Conservation (phyloP, 1,140 invertebrate species). For the Dendroctonus ponderosae region DNA sequence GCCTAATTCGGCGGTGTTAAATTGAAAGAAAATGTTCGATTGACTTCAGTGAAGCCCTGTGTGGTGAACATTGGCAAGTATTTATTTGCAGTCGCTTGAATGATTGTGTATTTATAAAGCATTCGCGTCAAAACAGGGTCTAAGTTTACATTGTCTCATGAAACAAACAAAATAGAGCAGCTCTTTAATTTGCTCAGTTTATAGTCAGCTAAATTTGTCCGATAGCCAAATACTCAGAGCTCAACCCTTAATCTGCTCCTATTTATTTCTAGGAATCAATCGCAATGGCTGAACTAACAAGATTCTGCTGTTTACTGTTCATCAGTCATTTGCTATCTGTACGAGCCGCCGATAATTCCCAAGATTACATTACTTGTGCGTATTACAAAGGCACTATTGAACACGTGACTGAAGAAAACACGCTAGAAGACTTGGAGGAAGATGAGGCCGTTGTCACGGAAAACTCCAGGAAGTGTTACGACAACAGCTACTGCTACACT, state of each 20-base stretch:
- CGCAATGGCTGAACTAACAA: not conserved
- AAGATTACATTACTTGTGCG: slow-evolving; percentile 34
- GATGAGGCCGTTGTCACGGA: slow-evolving; percentile 11
- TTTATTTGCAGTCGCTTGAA: too few species aligned
- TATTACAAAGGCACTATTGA: slow-evolving; percentile 36
- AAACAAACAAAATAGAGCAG: too few species aligned
- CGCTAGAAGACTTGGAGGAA: slow-evolving; percentile 25
- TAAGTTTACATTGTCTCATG: too few species aligned
- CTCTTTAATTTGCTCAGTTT: too few species aligned
- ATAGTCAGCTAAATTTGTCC: too few species aligned
- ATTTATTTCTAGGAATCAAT: not conserved
- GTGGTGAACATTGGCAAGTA: too few species aligned
- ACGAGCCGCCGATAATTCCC: slow-evolving; percentile 1
- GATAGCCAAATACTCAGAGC: not conserved
- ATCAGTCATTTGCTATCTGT: not conserved
- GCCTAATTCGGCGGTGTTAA: not conserved
- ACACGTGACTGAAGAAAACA: slow-evolving; percentile 39
- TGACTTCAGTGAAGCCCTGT: not conserved
- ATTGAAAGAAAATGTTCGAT: not conserved
- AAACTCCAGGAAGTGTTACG: slow-evolving; percentile 30
- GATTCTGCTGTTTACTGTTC: not conserved
- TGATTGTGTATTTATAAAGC: too few species aligned
- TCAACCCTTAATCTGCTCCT: not conserved
- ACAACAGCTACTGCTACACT: slow-evolving; percentile 47
- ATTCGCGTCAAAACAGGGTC: too few species aligned